phyloP scores from a whole-genome alignment of 2,888 invertebrate species.

The Hybos culiciformis region DNA sequence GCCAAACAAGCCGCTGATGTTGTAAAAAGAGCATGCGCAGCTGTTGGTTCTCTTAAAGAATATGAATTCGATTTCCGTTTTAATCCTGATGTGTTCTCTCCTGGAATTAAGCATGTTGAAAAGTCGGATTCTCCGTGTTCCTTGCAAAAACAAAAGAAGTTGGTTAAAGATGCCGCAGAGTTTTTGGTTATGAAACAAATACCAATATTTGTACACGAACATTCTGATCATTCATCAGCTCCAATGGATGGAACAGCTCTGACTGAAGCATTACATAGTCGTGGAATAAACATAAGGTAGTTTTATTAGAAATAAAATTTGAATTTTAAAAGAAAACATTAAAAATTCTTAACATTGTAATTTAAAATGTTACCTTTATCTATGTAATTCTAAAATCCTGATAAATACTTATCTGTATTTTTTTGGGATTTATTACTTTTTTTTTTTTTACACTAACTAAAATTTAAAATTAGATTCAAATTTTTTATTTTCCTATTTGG shows the following conservation, averaged over 20 bases:
- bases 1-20: conserved; percentile 66
- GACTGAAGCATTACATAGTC: conserved; percentile 83
- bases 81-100: conserved; percentile 96
- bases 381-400: no score
- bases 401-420: no score
- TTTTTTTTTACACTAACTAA: no score
- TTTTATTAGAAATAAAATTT: no score
- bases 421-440: no score
- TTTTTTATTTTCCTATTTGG: no score
- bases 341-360: no score
- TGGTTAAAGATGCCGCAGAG: conserved; percentile 91
- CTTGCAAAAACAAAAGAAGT: conserved; percentile 68
- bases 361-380: no score
- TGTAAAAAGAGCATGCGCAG: conserved; percentile 76
- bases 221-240: conserved; percentile 78
- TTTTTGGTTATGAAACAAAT: conserved; percentile 89
- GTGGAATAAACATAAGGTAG: conserved; percentile 79
- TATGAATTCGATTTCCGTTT: conserved; percentile 94
- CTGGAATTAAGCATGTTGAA: conserved; percentile 75
- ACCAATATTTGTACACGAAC: conserved; percentile 85
- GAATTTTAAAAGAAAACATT: no score
- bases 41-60: conserved; percentile 88
- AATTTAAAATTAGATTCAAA: no score
- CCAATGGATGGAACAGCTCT: conserved; percentile 92
- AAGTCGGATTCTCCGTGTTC: conserved; percentile 48